Evolutionary conservation across 1,140 invertebrate species (phyloP).

Genomic region (Trichonephila clavipes): DNA sequence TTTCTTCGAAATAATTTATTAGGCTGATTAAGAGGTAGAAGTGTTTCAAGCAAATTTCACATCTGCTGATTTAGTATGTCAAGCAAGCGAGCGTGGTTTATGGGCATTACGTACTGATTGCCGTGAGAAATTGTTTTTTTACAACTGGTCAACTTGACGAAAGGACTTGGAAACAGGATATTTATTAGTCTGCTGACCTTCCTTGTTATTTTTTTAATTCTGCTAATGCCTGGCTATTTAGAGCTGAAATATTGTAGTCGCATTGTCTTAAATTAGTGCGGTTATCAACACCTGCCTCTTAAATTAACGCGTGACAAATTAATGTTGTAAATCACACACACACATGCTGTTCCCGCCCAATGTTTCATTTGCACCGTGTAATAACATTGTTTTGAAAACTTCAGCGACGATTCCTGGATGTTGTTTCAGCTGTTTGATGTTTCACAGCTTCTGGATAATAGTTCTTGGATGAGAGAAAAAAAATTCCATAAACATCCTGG

Average conservation of each 20-base stretch:
- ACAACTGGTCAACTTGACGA: background rate
- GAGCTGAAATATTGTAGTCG: background rate
- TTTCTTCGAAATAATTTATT: background rate
- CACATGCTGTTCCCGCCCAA: no score
- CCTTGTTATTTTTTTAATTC: background rate
- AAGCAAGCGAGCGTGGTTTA: background rate
- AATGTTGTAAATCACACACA: no score
- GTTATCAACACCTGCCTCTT: no score
- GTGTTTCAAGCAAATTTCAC: background rate
- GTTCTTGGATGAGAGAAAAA: no score
- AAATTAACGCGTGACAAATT: no score
- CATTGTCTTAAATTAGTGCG: background rate
- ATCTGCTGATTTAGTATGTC: background rate
- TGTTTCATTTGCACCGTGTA: no score
- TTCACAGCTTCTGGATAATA: no score
- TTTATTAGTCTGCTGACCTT: constrained; percentile 1
- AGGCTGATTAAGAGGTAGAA: background rate
- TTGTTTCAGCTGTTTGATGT: no score
- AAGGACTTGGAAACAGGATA: background rate
- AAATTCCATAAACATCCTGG: no score
- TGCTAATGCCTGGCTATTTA: background rate
- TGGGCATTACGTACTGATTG: background rate
- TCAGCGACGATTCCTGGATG: no score
- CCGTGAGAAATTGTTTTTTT: background rate
- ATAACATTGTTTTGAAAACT: no score